A percentile compares a stretch with the other conserved stretches of the same genome.
phyloP scores from a whole-genome alignment of 2,888 invertebrate species.

The Sinelater perroti region DNA sequence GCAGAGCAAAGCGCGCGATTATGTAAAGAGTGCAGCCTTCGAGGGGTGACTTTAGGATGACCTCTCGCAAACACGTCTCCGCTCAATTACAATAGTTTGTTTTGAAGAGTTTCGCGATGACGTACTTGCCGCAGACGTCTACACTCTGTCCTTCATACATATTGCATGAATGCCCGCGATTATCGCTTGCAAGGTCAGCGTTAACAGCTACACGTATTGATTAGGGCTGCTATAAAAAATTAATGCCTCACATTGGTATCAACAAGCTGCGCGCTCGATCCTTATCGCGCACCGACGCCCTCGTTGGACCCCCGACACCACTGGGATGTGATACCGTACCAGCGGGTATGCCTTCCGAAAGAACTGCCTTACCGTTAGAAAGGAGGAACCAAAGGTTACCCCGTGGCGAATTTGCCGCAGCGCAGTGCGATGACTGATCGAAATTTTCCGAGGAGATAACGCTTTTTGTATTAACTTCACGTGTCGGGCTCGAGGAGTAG shows the following conservation, averaged over 20 bases:
- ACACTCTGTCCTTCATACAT: constrained; percentile 33
- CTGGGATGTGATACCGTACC: too few species aligned
- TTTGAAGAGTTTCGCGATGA: constrained; percentile 31
- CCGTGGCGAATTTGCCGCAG: too few species aligned
- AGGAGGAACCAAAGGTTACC: too few species aligned
- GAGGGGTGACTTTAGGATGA: constrained; percentile 28
- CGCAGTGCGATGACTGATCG: constrained; percentile 1
- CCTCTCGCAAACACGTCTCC: constrained; percentile 17
- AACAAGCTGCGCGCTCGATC: not conserved
- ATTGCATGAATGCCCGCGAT: constrained; percentile 29
- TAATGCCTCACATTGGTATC: constrained; percentile 4
- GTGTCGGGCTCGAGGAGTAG: constrained; percentile 37
- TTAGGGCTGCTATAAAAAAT: constrained; percentile 20
- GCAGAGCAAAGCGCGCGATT: not conserved
- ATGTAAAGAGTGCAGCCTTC: not conserved
- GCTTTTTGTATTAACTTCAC: constrained; percentile 35
- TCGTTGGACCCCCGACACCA: too few species aligned
- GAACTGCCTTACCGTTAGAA: constrained; percentile 2
- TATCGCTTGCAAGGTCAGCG: constrained; percentile 29
- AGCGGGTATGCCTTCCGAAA: too few species aligned
- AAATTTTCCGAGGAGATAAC: constrained; percentile 25
- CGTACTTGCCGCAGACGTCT: constrained; percentile 30
- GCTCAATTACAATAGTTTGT: constrained; percentile 20
- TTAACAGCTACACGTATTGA: constrained; percentile 28
- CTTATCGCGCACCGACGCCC: constrained; percentile 10